Percentiles rank a stretch among this genome's conserved stretches.
Conservation (phyloP, 2,888 invertebrate species). For the Campoletis raptor region DNA sequence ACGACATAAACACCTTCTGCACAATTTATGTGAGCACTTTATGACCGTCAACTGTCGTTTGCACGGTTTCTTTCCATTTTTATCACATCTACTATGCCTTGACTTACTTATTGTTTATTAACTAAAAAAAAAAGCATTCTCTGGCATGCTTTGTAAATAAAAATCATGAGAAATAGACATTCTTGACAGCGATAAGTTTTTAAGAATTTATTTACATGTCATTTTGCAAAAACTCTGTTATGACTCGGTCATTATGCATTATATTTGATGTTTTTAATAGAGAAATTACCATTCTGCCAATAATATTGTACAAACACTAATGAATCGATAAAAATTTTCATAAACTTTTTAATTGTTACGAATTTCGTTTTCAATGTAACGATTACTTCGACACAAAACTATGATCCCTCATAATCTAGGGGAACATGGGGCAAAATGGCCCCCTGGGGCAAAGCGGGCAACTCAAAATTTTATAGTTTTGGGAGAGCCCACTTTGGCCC, state of each 20-base stretch:
- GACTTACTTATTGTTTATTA: conserved; percentile 7
- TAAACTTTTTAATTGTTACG: background rate
- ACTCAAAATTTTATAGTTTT: no score
- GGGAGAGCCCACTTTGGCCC: no score
- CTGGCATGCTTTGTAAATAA: background rate
- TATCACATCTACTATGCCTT: background rate
- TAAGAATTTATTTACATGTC: background rate
- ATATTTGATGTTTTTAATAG: background rate
- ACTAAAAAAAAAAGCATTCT: background rate
- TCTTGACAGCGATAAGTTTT: background rate
- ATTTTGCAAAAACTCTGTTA: background rate
- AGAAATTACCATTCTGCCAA: background rate
- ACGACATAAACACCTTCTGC: conserved; percentile 5
- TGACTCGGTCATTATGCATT: background rate
- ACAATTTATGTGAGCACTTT: conserved; percentile 2
- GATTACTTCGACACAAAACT: background rate
- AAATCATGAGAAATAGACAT: background rate
- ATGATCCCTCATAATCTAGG: background rate
- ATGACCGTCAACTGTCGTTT: background rate
- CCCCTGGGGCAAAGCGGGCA: no score
- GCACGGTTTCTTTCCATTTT: background rate
- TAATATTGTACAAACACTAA: background rate
- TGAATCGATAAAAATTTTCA: background rate
- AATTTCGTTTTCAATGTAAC: background rate
- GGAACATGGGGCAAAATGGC: no score